Evolutionary conservation across 1,140 invertebrate genomes (phyloP), one percentile per base, ranked within the genome.

Genomic region (Drosophila subpulchrella): DNA sequence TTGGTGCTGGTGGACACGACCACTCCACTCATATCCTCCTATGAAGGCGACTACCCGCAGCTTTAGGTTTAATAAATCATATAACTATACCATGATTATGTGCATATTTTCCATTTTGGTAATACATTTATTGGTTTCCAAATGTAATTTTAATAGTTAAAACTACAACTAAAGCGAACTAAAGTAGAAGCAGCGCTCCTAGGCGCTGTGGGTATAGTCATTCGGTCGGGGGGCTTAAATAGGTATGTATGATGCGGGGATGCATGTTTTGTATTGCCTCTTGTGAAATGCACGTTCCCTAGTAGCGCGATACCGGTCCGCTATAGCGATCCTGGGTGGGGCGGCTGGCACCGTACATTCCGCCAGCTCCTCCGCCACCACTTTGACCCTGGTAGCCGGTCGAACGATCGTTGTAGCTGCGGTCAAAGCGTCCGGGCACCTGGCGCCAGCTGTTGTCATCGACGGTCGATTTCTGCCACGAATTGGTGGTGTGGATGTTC

Each of bases 1-100:
- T 93, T 95, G 51, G 91, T 95, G 10, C 92, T 95, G 58, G 93
- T 95, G 6, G 94, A 95, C 60, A 95, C 95, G 2, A 95, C 95
- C 4, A 94, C 94, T 0, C 95, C 95, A 0, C 91, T 95, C 1
- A 72, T 91, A 13, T 84, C 85, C 27, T 92, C 91, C 13, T 80
- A 74, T 27, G 90, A 91, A 55, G 76, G 80, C 0, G 68, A 72
- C 7, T 71, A 34, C 38, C 67, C 65, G 3, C 53, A 58, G n/a
- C 10, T 39, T 13, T 47, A 66, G 27, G 6, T 27, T 12, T 11
- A 38, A 53, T 44, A 46, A 50, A 65, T 30, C 12, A 10, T 12
- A 27, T 11, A 12, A 24, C 15, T 7, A 7, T 10, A 10, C 7
- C 20, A 15, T 20, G 12, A 20, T 30, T 41, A 38, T 53, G 39